Base-by-base conservation (phyloP, 2,888 invertebrate species). In the Zygothrica quintamaculata region DNA sequence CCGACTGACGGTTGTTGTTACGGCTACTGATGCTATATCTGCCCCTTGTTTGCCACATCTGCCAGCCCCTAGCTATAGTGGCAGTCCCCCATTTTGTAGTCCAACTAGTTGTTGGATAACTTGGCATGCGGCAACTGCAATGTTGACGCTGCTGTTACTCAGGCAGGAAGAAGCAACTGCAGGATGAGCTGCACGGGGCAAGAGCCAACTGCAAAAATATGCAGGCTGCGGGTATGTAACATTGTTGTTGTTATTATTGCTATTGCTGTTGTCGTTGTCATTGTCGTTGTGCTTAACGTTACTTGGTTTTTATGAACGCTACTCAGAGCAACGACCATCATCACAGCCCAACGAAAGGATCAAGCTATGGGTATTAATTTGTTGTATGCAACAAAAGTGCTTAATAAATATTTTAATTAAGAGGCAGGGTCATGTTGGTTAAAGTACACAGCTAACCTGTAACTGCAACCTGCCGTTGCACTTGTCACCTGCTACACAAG, bases 381-480 rank as follows among this genome's bases (percentile, higher is more conserved):
- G 69, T 74, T 77, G 82, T 43, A 68, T 84, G 81, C 77, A 43
- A 43, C 74, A 73, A 80, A 80, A 78, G 68, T 58, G 69, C 64
- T 79, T 75, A 73, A 77, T 82, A 85, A 85, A 81, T 82, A 82
- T 79, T 81, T 79, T 82, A 81, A 82, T 79, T 82, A 77, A 67
- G 68, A 61, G 46, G 16, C 68, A 47, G 33, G n/a, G 37, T 57
- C 67, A 62, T 16, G 61, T 36, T 46, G 39, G 8, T 5, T n/a
- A 37, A 37, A 37, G 37, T 3, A 6, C 15, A 18, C 39, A 39
- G 11, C 18, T 13, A 8, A 31, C 36, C 8, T 36, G 36, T 13
- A 2, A 2, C 18, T 3, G 18, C 18, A 2, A 5, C 18, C 18
- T 22, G 18, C 18, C 5, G 3, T 5, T 22, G 18, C 18, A 3